phyloP scores from a whole-genome alignment of 2,113 vertebrate species.

The Pituophis catenifer region DNA sequence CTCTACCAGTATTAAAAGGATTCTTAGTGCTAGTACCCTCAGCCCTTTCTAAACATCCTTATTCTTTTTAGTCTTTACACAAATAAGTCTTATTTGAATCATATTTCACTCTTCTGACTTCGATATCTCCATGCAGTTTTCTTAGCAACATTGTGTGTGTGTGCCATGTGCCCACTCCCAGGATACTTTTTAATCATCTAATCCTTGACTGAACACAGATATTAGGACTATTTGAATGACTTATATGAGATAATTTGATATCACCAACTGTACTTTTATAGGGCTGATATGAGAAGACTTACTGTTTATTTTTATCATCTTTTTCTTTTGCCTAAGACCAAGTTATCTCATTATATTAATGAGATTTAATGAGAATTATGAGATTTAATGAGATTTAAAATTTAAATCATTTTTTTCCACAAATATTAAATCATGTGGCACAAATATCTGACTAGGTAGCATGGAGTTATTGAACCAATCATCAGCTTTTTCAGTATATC shows the following conservation, averaged over 20 bases:
- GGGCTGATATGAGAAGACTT: not conserved
- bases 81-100: not conserved
- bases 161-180: not conserved
- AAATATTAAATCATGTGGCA: not conserved
- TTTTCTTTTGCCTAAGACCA: not conserved
- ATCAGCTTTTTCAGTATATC: not conserved
- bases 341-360: not conserved
- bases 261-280: not conserved
- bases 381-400: not conserved
- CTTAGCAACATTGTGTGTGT: not conserved
- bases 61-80: not conserved
- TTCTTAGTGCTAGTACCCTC: not conserved
- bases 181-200: not conserved
- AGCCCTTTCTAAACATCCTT: not conserved
- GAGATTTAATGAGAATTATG: too few relatives aligned
- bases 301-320: not conserved
- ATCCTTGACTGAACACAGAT: not conserved
- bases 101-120: not conserved
- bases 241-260: not conserved
- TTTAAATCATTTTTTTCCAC: not conserved
- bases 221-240: not conserved
- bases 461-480: not conserved
- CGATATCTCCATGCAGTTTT: not conserved
- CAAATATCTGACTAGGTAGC: not conserved
- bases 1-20: not conserved